Evolutionary conservation across 2,113 vertebrate genomes (phyloP).

Genomic region (Hystrix cristata): DNA sequence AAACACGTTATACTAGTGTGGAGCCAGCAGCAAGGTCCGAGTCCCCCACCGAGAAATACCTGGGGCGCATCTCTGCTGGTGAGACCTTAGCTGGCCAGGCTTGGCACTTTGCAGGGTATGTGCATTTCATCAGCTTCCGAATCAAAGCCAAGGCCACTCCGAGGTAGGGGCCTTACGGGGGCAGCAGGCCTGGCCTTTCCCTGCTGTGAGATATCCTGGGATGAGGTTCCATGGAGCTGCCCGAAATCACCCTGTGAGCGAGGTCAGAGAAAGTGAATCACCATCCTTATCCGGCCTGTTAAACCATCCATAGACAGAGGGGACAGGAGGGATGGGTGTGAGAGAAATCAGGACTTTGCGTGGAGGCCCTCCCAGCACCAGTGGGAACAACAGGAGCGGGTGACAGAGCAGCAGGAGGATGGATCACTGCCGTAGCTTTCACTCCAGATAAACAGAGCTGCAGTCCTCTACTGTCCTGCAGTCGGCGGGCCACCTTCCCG

Average conservation of each 20-base stretch:
- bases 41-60: neutral
- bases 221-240: neutral
- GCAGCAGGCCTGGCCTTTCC: neutral
- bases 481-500: rapidly evolving
- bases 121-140: neutral
- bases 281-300: neutral
- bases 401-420: neutral
- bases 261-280: neutral
- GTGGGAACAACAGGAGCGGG: neutral
- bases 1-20: rapidly evolving
- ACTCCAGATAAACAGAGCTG: neutral
- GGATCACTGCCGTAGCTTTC: neutral
- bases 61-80: neutral
- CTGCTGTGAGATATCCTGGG: neutral
- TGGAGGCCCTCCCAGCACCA: rapidly evolving
- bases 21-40: neutral
- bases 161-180: neutral
- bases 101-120: neutral
- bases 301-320: neutral
- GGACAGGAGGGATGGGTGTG: no score
- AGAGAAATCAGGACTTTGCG: neutral
- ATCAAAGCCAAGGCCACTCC: neutral
- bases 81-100: neutral
- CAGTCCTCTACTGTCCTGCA: rapidly evolving
- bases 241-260: neutral